Base-by-base conservation (phyloP, 92 coral and sea anemone genomes). In the Parazoanthus atlanticus region DNA sequence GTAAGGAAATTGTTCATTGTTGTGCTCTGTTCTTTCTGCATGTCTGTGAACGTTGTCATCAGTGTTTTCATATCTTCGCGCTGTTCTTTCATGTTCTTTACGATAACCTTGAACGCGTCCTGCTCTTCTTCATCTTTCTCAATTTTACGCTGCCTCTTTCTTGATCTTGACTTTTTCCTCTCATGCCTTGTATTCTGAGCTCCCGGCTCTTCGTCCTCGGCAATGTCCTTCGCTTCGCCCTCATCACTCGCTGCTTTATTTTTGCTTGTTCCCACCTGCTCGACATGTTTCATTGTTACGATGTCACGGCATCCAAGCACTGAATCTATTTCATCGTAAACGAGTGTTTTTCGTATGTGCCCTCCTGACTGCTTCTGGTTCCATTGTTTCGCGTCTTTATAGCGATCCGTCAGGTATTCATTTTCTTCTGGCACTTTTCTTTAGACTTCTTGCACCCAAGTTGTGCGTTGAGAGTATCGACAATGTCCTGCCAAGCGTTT, bases 221-320 rank as follows among this genome's bases (percentile, higher is more conserved):
- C 31, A 38, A 17, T 23, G 54, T 75, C 79, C n/a, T 40, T 75
- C 54, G 79, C 79, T 38, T 75, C 29, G 31, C 49, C 79, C 30
- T 28, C 73, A 66, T 25, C 30, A 66, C 73, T 66, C 30, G 73
- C 73, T 66, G 30, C 4, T 38, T 21, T 38, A 40, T 41, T 76
- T 76, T 38, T 38, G 26, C 49, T 76, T 40, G 80, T 76, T 3
- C 80, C 80, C 25, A 89, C 94, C 76, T 90, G 92, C 31, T 88
- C 86, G 82, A 92, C 93, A 25, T 88, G 91, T 36, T 66, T 30
- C 31, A 92, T 82, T 13, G 93, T 92, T 30, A 92, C 87, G 72
- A 92, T 84, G 73, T 92, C 93, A 26, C 91, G 88, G 80, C 94
- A 90, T 49, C 92, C 92, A 74, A 92, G 86, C 46, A 92, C 90